phyloP scores from a whole-genome alignment of 2,797 vertebrate species.

The Toxotes lorentzi region DNA sequence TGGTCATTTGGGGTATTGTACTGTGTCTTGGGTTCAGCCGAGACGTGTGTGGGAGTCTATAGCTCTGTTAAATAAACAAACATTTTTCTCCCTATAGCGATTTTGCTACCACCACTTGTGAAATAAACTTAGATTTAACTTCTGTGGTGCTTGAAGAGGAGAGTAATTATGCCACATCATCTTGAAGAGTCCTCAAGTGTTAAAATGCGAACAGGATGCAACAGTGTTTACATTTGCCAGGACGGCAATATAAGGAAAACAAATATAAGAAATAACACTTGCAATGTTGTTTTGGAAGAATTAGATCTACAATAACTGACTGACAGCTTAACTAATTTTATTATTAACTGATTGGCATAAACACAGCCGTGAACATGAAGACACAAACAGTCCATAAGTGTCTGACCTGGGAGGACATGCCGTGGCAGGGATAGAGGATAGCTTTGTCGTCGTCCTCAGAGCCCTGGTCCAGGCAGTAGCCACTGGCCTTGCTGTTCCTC shows the following conservation, averaged over 20 bases:
- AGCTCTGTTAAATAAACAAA: constrained; percentile 17
- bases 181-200: constrained; percentile 1
- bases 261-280: background rate
- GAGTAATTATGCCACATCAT: constrained; percentile 16
- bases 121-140: constrained; percentile 17
- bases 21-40: background rate
- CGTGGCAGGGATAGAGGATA: constrained; percentile 97
- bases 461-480: constrained; percentile 97
- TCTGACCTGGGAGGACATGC: constrained; percentile 98
- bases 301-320: background rate
- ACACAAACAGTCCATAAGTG: background rate
- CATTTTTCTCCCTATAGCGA: constrained; percentile 8
- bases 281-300: background rate
- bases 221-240: background rate
- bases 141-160: background rate
- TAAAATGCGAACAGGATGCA: constrained; percentile 1
- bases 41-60: background rate
- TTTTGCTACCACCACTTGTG: constrained; percentile 6
- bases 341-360: background rate
- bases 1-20: background rate
- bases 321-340: background rate
- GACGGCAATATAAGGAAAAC: background rate
- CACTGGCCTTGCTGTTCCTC: constrained; percentile 96
- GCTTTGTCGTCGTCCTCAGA: constrained; percentile 96
- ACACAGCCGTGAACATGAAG: background rate